Evolutionary conservation across 92 coral and sea anemone species (phyloP).

Genomic region (Epizoanthus ramosus): DNA sequence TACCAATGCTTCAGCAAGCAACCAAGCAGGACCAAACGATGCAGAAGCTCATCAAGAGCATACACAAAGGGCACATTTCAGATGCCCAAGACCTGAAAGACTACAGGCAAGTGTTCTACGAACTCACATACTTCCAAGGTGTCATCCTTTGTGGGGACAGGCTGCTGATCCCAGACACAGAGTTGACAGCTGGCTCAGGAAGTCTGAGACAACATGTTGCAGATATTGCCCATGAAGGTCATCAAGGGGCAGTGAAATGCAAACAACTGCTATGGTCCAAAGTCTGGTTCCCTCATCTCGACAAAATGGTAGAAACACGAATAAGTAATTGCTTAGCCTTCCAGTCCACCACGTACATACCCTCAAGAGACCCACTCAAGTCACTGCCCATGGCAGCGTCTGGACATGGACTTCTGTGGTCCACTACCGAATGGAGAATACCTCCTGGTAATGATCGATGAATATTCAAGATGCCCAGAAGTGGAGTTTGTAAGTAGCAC

Average conservation of each 20-base stretch:
- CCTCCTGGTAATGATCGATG: not conserved
- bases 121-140: conserved; percentile 19
- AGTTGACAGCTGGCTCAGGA: not conserved
- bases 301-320: not conserved
- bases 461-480: conserved; percentile 1
- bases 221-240: conserved; percentile 24
- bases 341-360: not conserved
- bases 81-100: conserved; percentile 6
- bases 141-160: conserved; percentile 32
- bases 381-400: not conserved
- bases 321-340: not conserved
- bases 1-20: not conserved
- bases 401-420: conserved; percentile 1
- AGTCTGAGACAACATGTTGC: conserved; percentile 22
- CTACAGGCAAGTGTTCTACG: conserved; percentile 31
- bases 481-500: not conserved
- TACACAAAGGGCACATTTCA: conserved; percentile 27
- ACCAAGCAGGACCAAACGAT: conserved; percentile 17
- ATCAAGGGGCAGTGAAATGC: conserved; percentile 19
- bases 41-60: conserved; percentile 21
- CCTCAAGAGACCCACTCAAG: not conserved
- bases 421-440: not conserved
- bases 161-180: conserved; percentile 31
- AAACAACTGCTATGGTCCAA: conserved; percentile 9
- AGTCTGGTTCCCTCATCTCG: not conserved